Conservation (phyloP, 2,797 vertebrate genomes). For the Phoebastria nigripes region DNA sequence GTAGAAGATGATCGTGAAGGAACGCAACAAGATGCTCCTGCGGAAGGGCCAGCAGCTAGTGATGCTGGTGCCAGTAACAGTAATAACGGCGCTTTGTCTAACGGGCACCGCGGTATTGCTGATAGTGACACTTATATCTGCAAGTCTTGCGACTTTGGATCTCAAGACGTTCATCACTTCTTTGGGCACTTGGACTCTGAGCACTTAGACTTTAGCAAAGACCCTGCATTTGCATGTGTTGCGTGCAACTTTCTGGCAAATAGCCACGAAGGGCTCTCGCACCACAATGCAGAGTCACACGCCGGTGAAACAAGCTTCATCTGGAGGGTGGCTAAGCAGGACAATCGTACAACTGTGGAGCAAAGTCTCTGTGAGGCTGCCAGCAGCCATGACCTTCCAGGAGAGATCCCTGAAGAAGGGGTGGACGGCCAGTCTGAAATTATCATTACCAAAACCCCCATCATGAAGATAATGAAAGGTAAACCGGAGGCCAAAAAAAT, state of each 20-base stretch:
- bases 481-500: conserved; percentile 93
- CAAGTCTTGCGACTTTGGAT: conserved; percentile 88
- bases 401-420: conserved; percentile 73
- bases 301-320: conserved; percentile 70
- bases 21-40: conserved; percentile 67
- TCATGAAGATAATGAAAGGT: conserved; percentile 96
- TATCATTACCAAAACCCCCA: conserved; percentile 94
- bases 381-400: conserved; percentile 16
- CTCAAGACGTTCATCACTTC: conserved; percentile 88
- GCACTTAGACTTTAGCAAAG: conserved; percentile 88
- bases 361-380: conserved; percentile 74
- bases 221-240: conserved; percentile 86
- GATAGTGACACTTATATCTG: conserved; percentile 85
- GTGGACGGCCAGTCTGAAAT: conserved; percentile 84
- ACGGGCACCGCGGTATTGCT: conserved; percentile 66
- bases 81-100: conserved; percentile 50
- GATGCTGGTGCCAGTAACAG: conserved; percentile 21
- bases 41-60: neutral
- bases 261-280: conserved; percentile 89
- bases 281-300: conserved; percentile 89
- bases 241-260: conserved; percentile 84
- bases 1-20: conserved; percentile 61
- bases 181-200: conserved; percentile 90
- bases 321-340: conserved; percentile 85
- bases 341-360: conserved; percentile 82